Evolutionary conservation across 1,140 invertebrate species (phyloP), one percentile per base, ranked within the genome.

Genomic region (Hestina assimilis): DNA sequence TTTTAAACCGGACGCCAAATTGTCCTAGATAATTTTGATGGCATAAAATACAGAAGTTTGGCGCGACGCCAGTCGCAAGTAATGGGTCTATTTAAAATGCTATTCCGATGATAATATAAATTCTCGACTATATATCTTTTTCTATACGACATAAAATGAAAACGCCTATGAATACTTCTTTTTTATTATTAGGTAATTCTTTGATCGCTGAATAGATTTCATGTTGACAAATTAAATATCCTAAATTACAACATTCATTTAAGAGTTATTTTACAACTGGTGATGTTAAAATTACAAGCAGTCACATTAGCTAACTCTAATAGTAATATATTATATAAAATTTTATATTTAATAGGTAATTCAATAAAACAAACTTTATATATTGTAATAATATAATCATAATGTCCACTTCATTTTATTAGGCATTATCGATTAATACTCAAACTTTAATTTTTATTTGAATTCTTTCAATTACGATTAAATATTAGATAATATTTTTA

Each of bases 21-120:
- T 78, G 80, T 84, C 78, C 79, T 80, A 79, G 71, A 87, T 87
- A 75, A 85, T 83, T 81, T 85, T 84, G 77, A 83, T 83, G 79
- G 73, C 75, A 85, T 79, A 66, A 80, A 80, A 80, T 79, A 74
- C 58, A 63, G 65, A 70, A 71, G 72, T 69, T 76, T 87, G 84
- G 84, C 76, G 21, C 50, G 6, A 1, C 51, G 80, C 84, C 84
- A 85, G 72, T 29, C 9, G 38, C 54, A 63, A 72, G 72, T 77
- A 75, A 79, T 75, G 65, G 68, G 59, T 72, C 72, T 72, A 74
- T 75, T 72, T 74, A 66, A 73, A 69, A 69, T 72, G 59, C 58
- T 55, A 72, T 63, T 68, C 63, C 52, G 40, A 46, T 55, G 59
- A 57, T 63, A 53, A 71, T 52, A 59, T 69, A 65, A 68, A 66